phyloP scores from a whole-genome alignment of 2,113 vertebrate species.

The Siniperca chuatsi region DNA sequence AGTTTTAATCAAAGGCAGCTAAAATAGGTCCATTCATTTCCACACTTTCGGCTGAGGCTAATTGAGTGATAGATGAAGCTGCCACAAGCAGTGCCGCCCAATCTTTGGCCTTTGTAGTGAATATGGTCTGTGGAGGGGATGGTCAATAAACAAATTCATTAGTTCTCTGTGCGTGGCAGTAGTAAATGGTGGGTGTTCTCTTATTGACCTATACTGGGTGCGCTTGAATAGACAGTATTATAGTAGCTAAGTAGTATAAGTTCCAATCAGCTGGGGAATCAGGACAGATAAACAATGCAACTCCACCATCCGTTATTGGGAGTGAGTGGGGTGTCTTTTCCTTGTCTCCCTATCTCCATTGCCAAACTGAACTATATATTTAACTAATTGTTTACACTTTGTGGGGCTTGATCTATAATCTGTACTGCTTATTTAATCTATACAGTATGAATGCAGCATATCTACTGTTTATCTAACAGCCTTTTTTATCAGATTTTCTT shows the following conservation, averaged over 20 bases:
- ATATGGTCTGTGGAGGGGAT: constrained; percentile 46
- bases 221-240: constrained; percentile 29
- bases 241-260: neutral
- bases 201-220: constrained; percentile 44
- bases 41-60: constrained; percentile 26
- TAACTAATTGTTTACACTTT: constrained; percentile 1
- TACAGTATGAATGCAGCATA: no score
- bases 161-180: constrained; percentile 48
- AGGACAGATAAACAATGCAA: constrained; percentile 44
- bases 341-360: neutral
- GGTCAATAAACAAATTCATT: constrained; percentile 73
- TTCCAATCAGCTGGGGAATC: constrained; percentile 51
- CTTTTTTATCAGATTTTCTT: neutral
- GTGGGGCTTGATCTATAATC: constrained; percentile 13
- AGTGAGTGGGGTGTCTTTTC: neutral
- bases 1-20: constrained; percentile 16
- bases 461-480: no score
- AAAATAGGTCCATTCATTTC: constrained; percentile 32
- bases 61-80: constrained; percentile 72
- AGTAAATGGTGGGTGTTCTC: constrained; percentile 46
- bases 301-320: constrained; percentile 31
- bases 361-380: constrained; percentile 12
- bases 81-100: constrained; percentile 47
- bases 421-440: neutral
- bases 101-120: constrained; percentile 54